phyloP scores from a whole-genome alignment of 1,140 invertebrate genomes.

The Drosophila sp. region DNA sequence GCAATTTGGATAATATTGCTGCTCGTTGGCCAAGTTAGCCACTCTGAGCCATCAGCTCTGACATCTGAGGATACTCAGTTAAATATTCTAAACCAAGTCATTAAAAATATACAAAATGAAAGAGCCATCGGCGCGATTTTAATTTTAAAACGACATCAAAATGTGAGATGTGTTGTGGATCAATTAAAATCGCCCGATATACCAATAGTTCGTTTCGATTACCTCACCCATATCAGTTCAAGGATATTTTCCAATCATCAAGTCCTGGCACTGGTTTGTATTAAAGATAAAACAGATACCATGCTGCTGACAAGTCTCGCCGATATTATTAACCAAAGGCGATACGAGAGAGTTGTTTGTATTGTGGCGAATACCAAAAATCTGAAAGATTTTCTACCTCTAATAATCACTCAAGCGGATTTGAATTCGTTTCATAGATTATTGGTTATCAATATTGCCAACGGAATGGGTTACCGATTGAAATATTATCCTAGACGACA shows the following conservation, averaged over 20 bases:
- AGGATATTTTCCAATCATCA: neutral
- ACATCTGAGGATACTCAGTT: neutral
- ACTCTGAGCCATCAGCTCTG: neutral
- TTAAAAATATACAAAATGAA: neutral
- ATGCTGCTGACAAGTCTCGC: constrained; percentile 4
- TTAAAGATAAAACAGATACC: neutral
- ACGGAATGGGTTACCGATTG: neutral
- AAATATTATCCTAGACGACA: neutral
- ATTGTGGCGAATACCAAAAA: neutral
- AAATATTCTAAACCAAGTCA: neutral
- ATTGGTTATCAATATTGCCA: constrained; percentile 21
- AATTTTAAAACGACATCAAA: neutral
- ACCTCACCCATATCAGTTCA: neutral
- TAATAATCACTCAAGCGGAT: neutral
- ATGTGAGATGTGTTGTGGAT: constrained; percentile 7
- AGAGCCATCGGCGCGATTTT: constrained; percentile 7
- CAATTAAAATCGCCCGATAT: constrained; percentile 10
- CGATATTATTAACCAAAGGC: constrained; percentile 7
- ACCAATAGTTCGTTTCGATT: constrained; percentile 13
- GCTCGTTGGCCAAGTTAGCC: neutral
- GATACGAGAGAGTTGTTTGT: constrained; percentile 6
- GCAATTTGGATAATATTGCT: constrained; percentile 3
- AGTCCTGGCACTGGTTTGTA: constrained; percentile 31
- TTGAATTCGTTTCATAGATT: constrained; percentile 17
- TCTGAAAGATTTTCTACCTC: neutral